These are phyloP conservation scores for Lipophrys pholis DNA, from an alignment of 2,113 vertebrate genomes.

Conservation along the genomic window DNA sequence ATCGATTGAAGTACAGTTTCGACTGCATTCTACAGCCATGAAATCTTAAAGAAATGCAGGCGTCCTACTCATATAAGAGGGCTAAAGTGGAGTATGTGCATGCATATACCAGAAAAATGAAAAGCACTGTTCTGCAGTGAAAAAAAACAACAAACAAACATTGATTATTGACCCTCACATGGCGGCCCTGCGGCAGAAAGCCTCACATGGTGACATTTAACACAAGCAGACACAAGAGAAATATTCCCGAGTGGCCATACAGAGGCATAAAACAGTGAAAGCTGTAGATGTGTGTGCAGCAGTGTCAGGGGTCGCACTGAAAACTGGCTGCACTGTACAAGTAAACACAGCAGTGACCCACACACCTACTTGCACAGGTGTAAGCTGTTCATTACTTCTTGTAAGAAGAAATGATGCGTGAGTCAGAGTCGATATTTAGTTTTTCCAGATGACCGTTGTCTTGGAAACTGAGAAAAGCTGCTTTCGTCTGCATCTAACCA, in stretches of 20 bases:
- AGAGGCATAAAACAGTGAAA: not conserved
- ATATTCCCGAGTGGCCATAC: constrained; percentile 11
- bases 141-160: not conserved
- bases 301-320: too few species aligned
- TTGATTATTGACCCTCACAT: constrained; percentile 43
- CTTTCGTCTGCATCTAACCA: too few species aligned
- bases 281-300: too few species aligned
- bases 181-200: constrained; percentile 27
- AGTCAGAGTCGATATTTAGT: too few species aligned
- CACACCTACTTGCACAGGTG: not conserved
- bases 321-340: not conserved
- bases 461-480: too few species aligned
- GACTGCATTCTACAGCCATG: too few species aligned
- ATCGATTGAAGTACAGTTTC: too few species aligned
- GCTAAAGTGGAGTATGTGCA: not conserved
- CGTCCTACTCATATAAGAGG: too few species aligned
- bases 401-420: too few species aligned
- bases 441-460: too few species aligned
- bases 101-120: constrained; percentile 16
- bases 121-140: constrained; percentile 11
- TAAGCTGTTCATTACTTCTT: not conserved
- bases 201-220: constrained; percentile 56
- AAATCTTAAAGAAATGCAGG: too few species aligned
- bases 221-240: not conserved
- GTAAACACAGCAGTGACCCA: too few species aligned